Conservation (phyloP, 2,797 vertebrate genomes). For the Pempheris klunzingeri region DNA sequence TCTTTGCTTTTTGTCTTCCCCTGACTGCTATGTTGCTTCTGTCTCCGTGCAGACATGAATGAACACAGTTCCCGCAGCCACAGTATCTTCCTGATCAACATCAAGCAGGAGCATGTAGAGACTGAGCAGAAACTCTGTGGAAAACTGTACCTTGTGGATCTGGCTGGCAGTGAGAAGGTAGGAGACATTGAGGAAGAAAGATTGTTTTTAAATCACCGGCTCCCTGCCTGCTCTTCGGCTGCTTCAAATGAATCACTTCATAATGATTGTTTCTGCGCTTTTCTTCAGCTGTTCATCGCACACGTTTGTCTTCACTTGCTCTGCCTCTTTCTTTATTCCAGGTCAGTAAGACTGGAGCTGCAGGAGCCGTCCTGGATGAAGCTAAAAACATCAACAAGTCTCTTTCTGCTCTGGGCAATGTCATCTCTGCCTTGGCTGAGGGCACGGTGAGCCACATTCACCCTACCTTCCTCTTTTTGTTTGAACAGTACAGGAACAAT, state of each 20-base stretch:
- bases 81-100: conserved; percentile 98
- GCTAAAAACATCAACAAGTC: conserved; percentile 99
- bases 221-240: not conserved
- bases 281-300: not conserved
- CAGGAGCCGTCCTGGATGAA: conserved; percentile 96
- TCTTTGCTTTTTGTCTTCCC: not conserved
- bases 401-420: conserved; percentile 96
- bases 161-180: conserved; percentile 97
- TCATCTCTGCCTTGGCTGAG: conserved; percentile 98
- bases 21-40: not conserved
- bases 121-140: conserved; percentile 96
- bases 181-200: not conserved
- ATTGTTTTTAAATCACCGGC: not conserved
- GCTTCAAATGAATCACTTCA: not conserved
- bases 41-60: conserved; percentile 89
- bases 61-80: conserved; percentile 99
- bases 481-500: not conserved
- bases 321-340: conserved; percentile 62
- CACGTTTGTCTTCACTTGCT: not conserved
- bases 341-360: conserved; percentile 99
- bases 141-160: conserved; percentile 95
- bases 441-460: conserved; percentile 88
- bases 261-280: not conserved
- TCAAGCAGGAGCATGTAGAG: conserved; percentile 97
- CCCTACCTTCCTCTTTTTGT: not conserved